Conservation (phyloP, 2,888 invertebrate species). For the Andrena hattorfiana region DNA sequence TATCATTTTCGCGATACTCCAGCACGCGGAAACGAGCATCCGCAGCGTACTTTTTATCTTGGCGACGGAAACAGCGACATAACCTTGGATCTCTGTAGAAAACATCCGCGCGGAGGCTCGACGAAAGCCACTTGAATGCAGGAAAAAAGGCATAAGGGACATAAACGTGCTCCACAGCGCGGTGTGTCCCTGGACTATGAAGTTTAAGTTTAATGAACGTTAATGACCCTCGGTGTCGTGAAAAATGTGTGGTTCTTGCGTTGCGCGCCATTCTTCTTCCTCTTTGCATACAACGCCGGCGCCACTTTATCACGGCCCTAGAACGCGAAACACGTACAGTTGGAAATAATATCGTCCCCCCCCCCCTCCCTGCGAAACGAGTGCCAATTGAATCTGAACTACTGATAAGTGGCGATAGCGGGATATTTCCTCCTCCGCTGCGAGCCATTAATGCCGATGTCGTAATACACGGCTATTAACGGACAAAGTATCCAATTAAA, state of each 20-base stretch:
- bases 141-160: neutral
- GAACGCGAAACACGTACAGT: constrained; percentile 34
- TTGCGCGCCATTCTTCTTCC: constrained; percentile 1
- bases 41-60: neutral
- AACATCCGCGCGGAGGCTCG: neutral
- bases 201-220: constrained; percentile 71
- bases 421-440: constrained; percentile 32
- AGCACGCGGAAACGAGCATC: constrained; percentile 14
- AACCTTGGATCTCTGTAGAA: neutral
- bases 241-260: constrained; percentile 57
- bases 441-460: constrained; percentile 54
- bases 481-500: constrained; percentile 46
- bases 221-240: constrained; percentile 61
- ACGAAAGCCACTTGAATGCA: constrained; percentile 17
- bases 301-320: constrained; percentile 30
- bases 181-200: constrained; percentile 40
- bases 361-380: constrained; percentile 47
- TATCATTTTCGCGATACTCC: neutral
- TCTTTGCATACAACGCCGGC: neutral
- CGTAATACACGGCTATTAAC: constrained; percentile 47
- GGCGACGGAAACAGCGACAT: neutral
- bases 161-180: neutral
- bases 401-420: constrained; percentile 40
- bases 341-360: constrained; percentile 35
- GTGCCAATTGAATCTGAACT: constrained; percentile 44